A percentile compares a stretch with the other conserved stretches of the same genome.
These are phyloP conservation scores for Cherax destructor DNA, from an alignment of 1,140 invertebrate species.

Conservation along the genomic window DNA sequence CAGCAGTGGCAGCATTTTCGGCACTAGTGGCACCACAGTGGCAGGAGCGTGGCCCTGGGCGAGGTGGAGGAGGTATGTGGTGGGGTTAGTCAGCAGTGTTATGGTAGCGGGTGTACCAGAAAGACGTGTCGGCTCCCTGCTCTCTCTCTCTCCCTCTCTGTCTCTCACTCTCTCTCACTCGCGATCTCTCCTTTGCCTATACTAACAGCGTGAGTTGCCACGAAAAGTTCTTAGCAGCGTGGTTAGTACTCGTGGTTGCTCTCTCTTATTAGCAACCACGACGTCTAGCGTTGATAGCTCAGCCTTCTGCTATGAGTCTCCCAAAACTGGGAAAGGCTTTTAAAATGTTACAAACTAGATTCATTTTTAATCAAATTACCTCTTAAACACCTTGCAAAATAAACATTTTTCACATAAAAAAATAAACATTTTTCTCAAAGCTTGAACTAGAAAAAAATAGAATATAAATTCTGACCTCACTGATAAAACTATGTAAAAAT, in stretches of 20 bases:
- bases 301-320: no score
- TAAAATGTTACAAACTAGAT: no score
- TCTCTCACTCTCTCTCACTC: neutral
- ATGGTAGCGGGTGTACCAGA: conserved; percentile 9
- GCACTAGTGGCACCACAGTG: neutral
- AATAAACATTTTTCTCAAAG: no score
- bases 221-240: neutral
- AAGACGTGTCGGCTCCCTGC: conserved; percentile 7
- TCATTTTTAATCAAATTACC: no score
- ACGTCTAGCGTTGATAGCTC: no score
- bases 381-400: no score
- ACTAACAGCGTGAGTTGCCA: neutral
- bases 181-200: neutral
- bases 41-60: neutral
- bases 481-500: no score
- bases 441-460: no score
- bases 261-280: no score
- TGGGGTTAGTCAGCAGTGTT: neutral
- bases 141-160: neutral
- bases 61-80: neutral
- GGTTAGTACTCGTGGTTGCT: neutral
- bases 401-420: no score
- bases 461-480: no score
- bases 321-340: no score
- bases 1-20: neutral